A percentile compares a stretch with the other conserved stretches of the same genome.
Conservation (phyloP, 2,797 vertebrate species). For the Danio aesculapii region DNA sequence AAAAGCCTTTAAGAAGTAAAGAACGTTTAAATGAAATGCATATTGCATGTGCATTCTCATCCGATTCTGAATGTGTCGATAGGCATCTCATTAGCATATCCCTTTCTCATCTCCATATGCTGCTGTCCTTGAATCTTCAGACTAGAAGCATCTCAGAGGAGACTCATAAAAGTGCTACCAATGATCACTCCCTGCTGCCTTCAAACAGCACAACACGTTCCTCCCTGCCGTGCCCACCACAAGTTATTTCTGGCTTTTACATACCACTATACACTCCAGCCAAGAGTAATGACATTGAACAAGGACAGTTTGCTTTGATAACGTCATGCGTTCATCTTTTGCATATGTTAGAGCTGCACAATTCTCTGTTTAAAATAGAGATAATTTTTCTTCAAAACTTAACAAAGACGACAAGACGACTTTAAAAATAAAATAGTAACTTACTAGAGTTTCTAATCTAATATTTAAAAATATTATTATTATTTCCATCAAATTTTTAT, state of each 20-base stretch:
- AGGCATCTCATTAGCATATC: slow-evolving; percentile 23
- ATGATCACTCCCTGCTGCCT: slow-evolving; percentile 22
- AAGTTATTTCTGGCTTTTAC: slow-evolving; percentile 19
- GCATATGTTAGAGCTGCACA: not conserved
- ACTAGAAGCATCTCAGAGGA: slow-evolving; percentile 23
- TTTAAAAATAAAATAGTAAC: too few species aligned
- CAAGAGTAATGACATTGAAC: slow-evolving; percentile 35
- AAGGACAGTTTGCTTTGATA: slow-evolving; percentile 33
- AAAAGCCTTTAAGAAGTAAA: not conserved
- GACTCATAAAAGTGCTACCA: slow-evolving; percentile 2
- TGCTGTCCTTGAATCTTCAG: slow-evolving; percentile 33
- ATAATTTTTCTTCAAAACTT: too few species aligned
- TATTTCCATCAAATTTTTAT: too few species aligned
- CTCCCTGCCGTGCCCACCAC: slow-evolving; percentile 29
- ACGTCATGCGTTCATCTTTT: not conserved
- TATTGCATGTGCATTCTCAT: not conserved
- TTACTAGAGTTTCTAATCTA: too few species aligned
- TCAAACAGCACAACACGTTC: slow-evolving; percentile 31
- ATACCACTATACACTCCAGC: slow-evolving; percentile 24
- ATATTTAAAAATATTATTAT: too few species aligned
- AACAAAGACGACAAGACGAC: too few species aligned
- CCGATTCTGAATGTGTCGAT: not conserved
- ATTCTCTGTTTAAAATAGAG: too few species aligned
- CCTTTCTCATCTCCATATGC: slow-evolving; percentile 23
- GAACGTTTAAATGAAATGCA: not conserved